A percentile compares a stretch with the other conserved stretches of the same genome.
phyloP scores from a whole-genome alignment of 2,888 invertebrate species.

The Cephus pygmeus region DNA sequence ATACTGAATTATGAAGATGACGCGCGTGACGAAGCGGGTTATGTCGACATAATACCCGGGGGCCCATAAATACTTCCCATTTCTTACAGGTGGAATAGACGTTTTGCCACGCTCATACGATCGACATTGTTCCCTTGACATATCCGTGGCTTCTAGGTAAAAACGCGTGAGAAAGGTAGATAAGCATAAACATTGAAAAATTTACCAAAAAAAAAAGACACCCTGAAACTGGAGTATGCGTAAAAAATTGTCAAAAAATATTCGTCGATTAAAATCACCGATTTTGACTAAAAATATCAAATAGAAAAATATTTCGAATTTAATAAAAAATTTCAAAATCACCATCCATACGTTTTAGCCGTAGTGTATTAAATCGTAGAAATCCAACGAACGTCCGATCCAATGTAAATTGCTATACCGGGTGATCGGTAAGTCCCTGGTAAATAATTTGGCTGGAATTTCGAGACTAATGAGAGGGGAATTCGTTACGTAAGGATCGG shows the following conservation, averaged over 20 bases:
- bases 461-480: slow-evolving; percentile 4
- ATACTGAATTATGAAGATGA: slow-evolving; percentile 23
- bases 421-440: background rate
- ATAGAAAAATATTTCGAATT: background rate
- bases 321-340: background rate
- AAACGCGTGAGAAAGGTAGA: too few species aligned
- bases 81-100: slow-evolving; percentile 3
- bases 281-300: background rate
- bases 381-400: background rate
- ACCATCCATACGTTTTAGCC: background rate
- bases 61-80: slow-evolving; percentile 16
- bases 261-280: too few species aligned
- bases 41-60: slow-evolving; percentile 20
- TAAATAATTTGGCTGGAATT: slow-evolving; percentile 10
- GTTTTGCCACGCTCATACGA: slow-evolving; percentile 16
- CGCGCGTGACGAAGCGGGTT: slow-evolving; percentile 21
- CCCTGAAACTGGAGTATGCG: background rate
- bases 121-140: slow-evolving; percentile 11
- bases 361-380: background rate
- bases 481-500: background rate
- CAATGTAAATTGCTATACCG: background rate
- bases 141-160: too few species aligned
- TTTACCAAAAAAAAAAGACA: too few species aligned
- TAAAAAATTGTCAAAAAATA: background rate
- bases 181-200: too few species aligned